Percentiles rank a stretch among this genome's conserved stretches.
Conservation (phyloP, 2,113 vertebrate genomes). For the Jaculus jaculus region DNA sequence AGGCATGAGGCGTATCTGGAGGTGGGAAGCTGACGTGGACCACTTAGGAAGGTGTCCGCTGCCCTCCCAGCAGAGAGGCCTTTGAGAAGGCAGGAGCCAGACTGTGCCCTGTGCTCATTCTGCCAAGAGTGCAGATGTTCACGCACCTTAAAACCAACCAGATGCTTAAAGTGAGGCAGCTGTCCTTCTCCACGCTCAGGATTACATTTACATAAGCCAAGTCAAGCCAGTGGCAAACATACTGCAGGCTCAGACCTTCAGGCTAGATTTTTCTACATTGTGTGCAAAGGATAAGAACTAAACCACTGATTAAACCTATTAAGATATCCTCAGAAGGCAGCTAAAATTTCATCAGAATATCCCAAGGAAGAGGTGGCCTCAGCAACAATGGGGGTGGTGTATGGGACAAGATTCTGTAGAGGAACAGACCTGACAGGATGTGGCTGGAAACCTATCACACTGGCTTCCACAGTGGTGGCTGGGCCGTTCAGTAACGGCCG, state of each 20-base stretch:
- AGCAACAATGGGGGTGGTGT: background rate
- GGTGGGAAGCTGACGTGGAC: no score
- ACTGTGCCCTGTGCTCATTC: fast-evolving
- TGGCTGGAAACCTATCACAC: no score
- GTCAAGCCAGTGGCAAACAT: background rate
- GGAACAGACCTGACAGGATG: no score
- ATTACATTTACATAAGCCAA: background rate
- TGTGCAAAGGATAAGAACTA: background rate
- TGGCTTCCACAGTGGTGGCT: no score
- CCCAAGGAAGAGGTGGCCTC: background rate
- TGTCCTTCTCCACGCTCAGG: background rate
- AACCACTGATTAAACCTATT: background rate
- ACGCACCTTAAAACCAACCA: background rate
- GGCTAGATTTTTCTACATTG: background rate
- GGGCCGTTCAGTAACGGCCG: no score
- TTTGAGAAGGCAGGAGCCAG: background rate
- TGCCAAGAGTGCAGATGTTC: no score
- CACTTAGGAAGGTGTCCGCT: fast-evolving
- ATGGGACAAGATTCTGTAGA: no score
- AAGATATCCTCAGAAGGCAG: background rate
- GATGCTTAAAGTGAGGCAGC: background rate
- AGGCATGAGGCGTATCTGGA: fast-evolving
- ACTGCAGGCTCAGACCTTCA: background rate
- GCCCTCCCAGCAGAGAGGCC: fast-evolving
- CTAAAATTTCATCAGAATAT: background rate